These are phyloP conservation scores for Graphium colonna DNA, from an alignment of 2,888 invertebrate genomes.

Conservation along the genomic window DNA sequence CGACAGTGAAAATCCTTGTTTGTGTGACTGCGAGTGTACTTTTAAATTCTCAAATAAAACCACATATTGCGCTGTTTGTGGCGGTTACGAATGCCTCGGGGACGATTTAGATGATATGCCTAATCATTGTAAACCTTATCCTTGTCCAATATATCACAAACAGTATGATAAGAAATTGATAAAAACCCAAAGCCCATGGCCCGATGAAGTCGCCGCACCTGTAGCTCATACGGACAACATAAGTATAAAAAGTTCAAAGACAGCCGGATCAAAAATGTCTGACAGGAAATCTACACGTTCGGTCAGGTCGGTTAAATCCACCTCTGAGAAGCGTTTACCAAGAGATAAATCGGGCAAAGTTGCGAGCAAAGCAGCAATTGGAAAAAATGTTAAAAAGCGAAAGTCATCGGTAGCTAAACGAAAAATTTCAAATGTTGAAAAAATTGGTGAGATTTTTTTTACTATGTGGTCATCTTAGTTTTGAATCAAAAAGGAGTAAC, in stretches of 20 bases:
- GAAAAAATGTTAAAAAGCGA: conserved; percentile 29
- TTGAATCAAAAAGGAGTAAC: neutral
- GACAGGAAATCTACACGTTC: conserved; percentile 29
- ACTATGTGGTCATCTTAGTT: conserved; percentile 1
- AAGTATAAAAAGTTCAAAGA: conserved; percentile 46
- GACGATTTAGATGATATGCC: conserved; percentile 58
- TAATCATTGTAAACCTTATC: conserved; percentile 55
- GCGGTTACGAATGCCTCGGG: conserved; percentile 66
- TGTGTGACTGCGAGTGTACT: conserved; percentile 65
- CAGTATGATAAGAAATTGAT: conserved; percentile 59
- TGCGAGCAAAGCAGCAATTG: conserved; percentile 3
- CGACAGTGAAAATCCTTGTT: conserved; percentile 50
- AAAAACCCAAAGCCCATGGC: conserved; percentile 55
- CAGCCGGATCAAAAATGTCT: conserved; percentile 32
- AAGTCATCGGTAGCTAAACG: conserved; percentile 48
- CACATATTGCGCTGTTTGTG: conserved; percentile 67
- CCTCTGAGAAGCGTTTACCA: conserved; percentile 30
- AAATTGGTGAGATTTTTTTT: conserved; percentile 38
- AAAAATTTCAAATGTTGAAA: conserved; percentile 35
- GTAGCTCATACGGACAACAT: conserved; percentile 34
- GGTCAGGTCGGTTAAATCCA: conserved; percentile 36
- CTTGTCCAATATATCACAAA: conserved; percentile 70
- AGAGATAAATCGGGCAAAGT: neutral
- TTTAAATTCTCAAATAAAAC: conserved; percentile 62
- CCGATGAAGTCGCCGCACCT: conserved; percentile 43